These are phyloP conservation scores for Cirrhinus molitorella DNA, from an alignment of 2,797 vertebrate species.

Conservation along the genomic window DNA sequence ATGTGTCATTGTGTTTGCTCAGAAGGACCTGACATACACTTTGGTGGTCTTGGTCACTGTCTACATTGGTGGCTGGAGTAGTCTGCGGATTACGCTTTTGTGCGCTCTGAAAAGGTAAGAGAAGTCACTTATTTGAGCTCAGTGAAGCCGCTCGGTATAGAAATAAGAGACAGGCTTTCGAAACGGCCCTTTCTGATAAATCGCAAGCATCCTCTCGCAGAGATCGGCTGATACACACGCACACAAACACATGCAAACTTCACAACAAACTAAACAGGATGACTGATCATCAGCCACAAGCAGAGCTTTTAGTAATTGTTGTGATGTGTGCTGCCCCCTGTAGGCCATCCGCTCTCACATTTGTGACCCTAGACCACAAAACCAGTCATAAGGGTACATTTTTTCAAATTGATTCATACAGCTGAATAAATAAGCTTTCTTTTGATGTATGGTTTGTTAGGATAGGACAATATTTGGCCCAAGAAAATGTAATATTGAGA, in stretches of 20 bases:
- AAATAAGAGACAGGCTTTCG: conserved; percentile 86
- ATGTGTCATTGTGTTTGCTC: conserved; percentile 91
- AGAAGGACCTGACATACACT: conserved; percentile 89
- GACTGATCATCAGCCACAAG: background rate
- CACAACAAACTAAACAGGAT: conserved; percentile 52
- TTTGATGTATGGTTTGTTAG: too few species aligned
- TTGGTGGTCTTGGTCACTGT: conserved; percentile 91
- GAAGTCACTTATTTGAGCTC: conserved; percentile 99
- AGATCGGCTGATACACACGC: conserved; percentile 24
- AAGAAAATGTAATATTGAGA: too few species aligned
- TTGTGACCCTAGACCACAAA: background rate
- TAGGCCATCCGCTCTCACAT: background rate
- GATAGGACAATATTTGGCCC: too few species aligned
- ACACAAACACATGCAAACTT: conserved; percentile 36
- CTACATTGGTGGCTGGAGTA: conserved; percentile 96
- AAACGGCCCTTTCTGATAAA: conserved; percentile 86
- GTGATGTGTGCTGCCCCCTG: conserved; percentile 30
- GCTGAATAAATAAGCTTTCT: too few species aligned
- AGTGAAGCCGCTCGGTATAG: conserved; percentile 90
- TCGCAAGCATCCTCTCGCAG: conserved; percentile 64
- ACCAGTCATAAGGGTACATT: too few species aligned
- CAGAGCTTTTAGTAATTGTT: background rate
- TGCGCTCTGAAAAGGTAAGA: conserved; percentile 93
- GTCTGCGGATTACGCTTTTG: conserved; percentile 95
- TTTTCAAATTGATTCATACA: too few species aligned